Evolutionary conservation across 2,888 invertebrate genomes (phyloP).

Genomic region (Drosophila nr. fundita): DNA sequence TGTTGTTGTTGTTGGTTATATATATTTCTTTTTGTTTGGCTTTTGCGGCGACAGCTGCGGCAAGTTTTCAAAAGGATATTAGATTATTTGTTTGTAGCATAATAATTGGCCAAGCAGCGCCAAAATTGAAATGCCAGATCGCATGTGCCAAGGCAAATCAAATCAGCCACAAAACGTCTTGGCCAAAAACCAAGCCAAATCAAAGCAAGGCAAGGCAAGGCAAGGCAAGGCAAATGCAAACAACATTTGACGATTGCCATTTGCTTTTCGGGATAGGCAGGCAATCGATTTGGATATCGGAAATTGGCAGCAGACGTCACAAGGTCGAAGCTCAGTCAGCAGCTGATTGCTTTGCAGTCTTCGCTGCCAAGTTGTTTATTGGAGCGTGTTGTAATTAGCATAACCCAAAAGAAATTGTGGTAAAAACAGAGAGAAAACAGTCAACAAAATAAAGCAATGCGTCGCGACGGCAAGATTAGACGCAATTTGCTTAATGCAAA

Average conservation of each 20-base stretch:
- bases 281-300: slow-evolving; percentile 16
- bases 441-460: background rate
- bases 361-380: slow-evolving; percentile 53
- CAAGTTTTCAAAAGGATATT: slow-evolving; percentile 59
- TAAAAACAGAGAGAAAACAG: background rate
- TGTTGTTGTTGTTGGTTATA: background rate
- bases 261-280: slow-evolving; percentile 9
- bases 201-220: slow-evolving; percentile 13
- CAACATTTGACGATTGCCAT: slow-evolving; percentile 35
- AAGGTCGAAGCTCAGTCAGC: slow-evolving; percentile 16
- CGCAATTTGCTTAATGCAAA: slow-evolving; percentile 74
- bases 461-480: slow-evolving; percentile 45
- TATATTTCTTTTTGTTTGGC: slow-evolving; percentile 7
- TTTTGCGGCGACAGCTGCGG: slow-evolving; percentile 51
- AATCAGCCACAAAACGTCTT: slow-evolving; percentile 24
- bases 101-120: slow-evolving; percentile 55
- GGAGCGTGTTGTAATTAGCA: slow-evolving; percentile 76
- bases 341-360: slow-evolving; percentile 18
- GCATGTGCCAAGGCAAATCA: slow-evolving; percentile 42
- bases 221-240: background rate
- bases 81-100: slow-evolving; percentile 69
- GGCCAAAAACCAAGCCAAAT: slow-evolving; percentile 1
- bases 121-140: slow-evolving; percentile 56
- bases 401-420: slow-evolving; percentile 47
- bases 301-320: slow-evolving; percentile 26